phyloP scores from a whole-genome alignment of 1,140 invertebrate species.

The Hormaphis cornu region DNA sequence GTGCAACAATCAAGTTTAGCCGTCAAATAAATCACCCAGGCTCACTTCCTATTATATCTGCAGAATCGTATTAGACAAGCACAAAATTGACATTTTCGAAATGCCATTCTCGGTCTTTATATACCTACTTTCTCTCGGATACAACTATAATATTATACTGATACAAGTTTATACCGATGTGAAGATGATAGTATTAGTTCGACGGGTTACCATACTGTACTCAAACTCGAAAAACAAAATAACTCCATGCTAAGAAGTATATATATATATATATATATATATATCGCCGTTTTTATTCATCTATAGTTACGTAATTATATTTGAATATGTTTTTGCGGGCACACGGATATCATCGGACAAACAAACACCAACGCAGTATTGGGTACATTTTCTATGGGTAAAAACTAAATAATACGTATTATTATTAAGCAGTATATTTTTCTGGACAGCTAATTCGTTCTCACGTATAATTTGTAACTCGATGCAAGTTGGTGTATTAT shows the following conservation, averaged over 20 bases:
- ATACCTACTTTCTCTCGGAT: slow-evolving; percentile 13
- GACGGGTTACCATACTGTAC: too few relatives aligned
- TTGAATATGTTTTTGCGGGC: too few relatives aligned
- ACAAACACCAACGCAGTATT: too few relatives aligned
- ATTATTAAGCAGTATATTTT: neutral
- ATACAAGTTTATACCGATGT: neutral
- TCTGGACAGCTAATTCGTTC: slow-evolving; percentile 3
- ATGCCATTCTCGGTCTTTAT: neutral
- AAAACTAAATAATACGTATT: slow-evolving; percentile 2
- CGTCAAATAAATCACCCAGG: neutral
- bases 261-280: too few relatives aligned
- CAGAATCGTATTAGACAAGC: neutral
- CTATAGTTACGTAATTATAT: too few relatives aligned
- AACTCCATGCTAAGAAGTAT: too few relatives aligned
- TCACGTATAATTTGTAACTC: neutral
- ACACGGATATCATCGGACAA: too few relatives aligned
- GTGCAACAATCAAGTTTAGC: neutral
- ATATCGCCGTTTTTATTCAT: neutral
- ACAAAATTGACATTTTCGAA: slow-evolving; percentile 24
- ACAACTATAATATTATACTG: too few relatives aligned
- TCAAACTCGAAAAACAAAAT: too few relatives aligned
- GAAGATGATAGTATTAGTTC: neutral
- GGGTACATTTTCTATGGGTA: neutral
- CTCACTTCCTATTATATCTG: slow-evolving; percentile 4
- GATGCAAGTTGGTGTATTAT: neutral